These are phyloP conservation scores for Poecilus cupreus DNA, from an alignment of 2,888 invertebrate species.

Conservation along the genomic window DNA sequence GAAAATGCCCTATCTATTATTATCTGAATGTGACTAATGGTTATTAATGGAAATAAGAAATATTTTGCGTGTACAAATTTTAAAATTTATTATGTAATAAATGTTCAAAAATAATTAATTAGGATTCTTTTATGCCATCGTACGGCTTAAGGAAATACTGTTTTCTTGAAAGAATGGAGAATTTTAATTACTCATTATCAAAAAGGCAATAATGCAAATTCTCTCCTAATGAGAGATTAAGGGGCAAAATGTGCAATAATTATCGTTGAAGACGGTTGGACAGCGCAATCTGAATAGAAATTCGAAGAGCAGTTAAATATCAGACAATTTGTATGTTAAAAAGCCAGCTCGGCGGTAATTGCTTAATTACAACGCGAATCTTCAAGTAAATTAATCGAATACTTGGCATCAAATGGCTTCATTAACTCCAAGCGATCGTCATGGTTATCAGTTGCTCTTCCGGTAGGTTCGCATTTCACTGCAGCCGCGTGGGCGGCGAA, in stretches of 20 bases:
- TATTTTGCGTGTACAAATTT: too few species aligned
- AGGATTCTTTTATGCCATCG: too few species aligned
- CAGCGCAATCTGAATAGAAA: background rate
- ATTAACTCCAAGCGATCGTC: conserved; percentile 8
- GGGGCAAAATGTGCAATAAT: background rate
- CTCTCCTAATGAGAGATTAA: conserved; percentile 5
- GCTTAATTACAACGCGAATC: conserved; percentile 26
- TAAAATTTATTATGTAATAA: too few species aligned
- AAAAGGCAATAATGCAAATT: background rate
- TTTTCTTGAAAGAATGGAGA: background rate
- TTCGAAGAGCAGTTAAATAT: background rate
- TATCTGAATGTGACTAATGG: too few species aligned
- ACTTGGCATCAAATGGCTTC: conserved; percentile 20
- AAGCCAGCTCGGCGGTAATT: background rate
- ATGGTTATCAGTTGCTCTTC: background rate
- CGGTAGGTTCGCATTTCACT: background rate
- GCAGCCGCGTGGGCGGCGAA: background rate
- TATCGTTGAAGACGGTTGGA: background rate
- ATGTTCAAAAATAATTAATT: too few species aligned
- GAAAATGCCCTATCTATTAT: too few species aligned
- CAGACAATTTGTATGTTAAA: conserved; percentile 24
- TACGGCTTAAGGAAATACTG: background rate
- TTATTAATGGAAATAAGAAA: too few species aligned
- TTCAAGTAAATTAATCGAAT: conserved; percentile 31
- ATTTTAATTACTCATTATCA: background rate